Conservation (phyloP, 2,797 vertebrate species). For the Pteronotus mesoamericanus region DNA sequence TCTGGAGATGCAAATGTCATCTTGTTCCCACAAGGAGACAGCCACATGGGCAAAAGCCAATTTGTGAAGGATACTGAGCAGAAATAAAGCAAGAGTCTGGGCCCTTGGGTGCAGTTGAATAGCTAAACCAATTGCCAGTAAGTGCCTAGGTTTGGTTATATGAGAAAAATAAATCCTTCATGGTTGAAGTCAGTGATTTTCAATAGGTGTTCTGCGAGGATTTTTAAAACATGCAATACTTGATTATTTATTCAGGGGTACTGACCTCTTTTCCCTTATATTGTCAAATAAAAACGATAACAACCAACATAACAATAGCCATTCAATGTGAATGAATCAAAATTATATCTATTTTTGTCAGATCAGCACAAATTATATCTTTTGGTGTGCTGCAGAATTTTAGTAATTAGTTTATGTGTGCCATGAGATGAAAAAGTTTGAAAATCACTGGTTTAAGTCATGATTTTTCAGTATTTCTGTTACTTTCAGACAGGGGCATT, state of each 20-base stretch:
- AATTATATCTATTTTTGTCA: neutral
- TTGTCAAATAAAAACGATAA: neutral
- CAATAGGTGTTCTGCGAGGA: neutral
- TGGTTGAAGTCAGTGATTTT: neutral
- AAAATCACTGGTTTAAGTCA: neutral
- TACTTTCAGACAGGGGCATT: neutral
- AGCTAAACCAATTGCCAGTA: neutral
- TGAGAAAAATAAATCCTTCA: neutral
- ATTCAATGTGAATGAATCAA: neutral
- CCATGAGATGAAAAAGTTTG: neutral
- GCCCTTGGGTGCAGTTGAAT: neutral
- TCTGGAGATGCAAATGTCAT: neutral
- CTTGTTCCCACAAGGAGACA: neutral
- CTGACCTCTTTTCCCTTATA: neutral
- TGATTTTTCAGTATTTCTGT: neutral
- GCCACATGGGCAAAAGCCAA: neutral
- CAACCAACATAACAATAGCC: neutral
- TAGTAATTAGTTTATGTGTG: neutral
- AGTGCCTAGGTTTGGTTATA: neutral
- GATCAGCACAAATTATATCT: neutral
- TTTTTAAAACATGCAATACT: neutral
- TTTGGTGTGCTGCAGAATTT: too few species aligned
- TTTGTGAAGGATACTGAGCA: neutral
- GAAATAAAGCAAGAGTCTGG: neutral
- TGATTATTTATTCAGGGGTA: neutral